phyloP scores from a whole-genome alignment of 2,113 vertebrate species.

The Aldabrachelys gigantea region DNA sequence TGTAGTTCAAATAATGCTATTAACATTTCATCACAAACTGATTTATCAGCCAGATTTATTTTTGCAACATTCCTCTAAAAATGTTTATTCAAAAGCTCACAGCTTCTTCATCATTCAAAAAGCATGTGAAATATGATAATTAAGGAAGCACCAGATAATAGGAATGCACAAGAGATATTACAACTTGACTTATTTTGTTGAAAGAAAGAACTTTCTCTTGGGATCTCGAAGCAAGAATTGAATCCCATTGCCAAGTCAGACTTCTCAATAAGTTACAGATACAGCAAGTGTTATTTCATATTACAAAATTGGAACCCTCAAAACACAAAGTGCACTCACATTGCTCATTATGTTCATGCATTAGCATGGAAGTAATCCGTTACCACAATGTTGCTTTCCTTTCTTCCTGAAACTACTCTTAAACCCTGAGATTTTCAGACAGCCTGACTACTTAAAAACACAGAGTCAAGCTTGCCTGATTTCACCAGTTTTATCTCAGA shows the following conservation, averaged over 20 bases:
- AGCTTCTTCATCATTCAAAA: background rate
- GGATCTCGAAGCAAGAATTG: background rate
- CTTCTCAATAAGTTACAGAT: background rate
- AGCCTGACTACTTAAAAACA: constrained; percentile 38
- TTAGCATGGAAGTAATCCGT: constrained; percentile 38
- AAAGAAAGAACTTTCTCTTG: background rate
- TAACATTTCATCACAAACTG: background rate
- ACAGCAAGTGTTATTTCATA: background rate
- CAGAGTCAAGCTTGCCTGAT: constrained; percentile 47
- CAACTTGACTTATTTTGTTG: background rate
- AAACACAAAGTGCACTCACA: constrained; percentile 37
- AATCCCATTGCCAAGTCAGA: background rate
- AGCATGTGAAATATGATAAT: background rate
- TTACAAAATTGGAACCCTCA: background rate
- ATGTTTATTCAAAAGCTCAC: background rate
- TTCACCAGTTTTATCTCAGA: constrained; percentile 63
- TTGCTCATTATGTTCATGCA: constrained; percentile 17
- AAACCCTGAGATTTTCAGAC: constrained; percentile 64
- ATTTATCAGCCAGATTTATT: background rate
- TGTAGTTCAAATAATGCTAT: background rate
- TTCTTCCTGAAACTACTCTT: constrained; percentile 73
- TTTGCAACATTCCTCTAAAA: background rate
- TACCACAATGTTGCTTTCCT: constrained; percentile 73
- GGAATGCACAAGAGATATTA: background rate
- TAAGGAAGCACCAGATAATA: background rate